These are phyloP conservation scores for Microctenopoma lineatum DNA, from an alignment of 2,797 vertebrate species.

Conservation along the genomic window DNA sequence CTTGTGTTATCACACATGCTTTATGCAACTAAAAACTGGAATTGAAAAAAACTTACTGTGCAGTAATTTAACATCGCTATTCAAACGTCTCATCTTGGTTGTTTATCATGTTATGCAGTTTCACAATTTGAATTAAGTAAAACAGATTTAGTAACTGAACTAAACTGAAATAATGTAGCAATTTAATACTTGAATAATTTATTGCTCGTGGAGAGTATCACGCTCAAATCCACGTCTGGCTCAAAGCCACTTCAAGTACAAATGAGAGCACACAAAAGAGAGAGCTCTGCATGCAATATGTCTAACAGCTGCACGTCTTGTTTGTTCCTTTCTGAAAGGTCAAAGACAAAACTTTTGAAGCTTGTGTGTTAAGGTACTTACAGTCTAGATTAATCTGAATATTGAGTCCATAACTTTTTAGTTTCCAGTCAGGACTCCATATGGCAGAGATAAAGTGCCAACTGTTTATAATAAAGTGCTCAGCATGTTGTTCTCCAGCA, in stretches of 20 bases:
- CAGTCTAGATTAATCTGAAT: slow-evolving; percentile 26
- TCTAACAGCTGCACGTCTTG: slow-evolving; percentile 15
- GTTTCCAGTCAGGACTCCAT: slow-evolving; percentile 44
- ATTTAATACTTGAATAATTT: slow-evolving; percentile 56
- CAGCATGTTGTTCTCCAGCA: slow-evolving; percentile 28
- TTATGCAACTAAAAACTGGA: slow-evolving; percentile 12
- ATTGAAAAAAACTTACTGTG: slow-evolving; percentile 12
- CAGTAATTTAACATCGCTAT: slow-evolving; percentile 26
- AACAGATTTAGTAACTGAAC: background rate
- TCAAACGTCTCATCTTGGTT: slow-evolving; percentile 14
- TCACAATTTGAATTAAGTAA: background rate
- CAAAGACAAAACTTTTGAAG: slow-evolving; percentile 33
- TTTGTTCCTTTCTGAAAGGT: slow-evolving; percentile 41
- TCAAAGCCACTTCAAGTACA: no score
- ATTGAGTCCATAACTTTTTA: slow-evolving; percentile 25
- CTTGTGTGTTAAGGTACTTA: background rate
- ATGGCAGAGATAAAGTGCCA: slow-evolving; percentile 45
- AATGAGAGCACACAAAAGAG: background rate
- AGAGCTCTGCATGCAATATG: slow-evolving; percentile 31
- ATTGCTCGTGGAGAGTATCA: slow-evolving; percentile 39
- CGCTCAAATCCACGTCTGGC: slow-evolving; percentile 7
- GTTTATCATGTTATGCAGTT: background rate
- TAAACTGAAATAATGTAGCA: slow-evolving; percentile 24
- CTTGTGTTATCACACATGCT: slow-evolving; percentile 18
- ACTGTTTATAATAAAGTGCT: slow-evolving; percentile 52